Percentiles rank a stretch among this genome's conserved stretches.
Evolutionary conservation across 2,113 vertebrate genomes (phyloP).

Genomic region (Dryoscopus gambensis): DNA sequence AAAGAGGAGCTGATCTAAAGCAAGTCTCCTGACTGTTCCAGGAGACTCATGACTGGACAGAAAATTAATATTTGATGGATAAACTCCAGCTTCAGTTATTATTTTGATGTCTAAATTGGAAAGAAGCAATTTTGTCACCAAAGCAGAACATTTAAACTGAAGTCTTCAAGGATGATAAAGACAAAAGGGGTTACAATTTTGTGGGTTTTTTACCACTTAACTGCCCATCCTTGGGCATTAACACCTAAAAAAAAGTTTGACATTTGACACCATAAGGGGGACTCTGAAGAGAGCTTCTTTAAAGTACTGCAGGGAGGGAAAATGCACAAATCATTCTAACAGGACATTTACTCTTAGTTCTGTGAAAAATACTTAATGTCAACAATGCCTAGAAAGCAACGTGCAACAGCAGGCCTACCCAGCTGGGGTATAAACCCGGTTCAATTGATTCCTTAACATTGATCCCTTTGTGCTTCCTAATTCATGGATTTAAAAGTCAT

Average conservation of each 20-base stretch:
- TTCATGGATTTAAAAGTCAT: background rate
- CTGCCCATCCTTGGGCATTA: background rate
- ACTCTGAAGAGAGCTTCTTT: background rate
- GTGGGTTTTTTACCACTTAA: background rate
- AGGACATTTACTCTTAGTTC: background rate
- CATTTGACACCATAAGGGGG: background rate
- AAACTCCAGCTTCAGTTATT: background rate
- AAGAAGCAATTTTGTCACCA: background rate
- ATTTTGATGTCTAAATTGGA: background rate
- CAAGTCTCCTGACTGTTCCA: background rate
- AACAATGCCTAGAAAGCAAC: background rate
- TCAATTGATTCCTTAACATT: background rate
- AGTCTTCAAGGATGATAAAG: background rate
- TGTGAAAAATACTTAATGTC: background rate
- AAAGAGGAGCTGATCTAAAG: background rate
- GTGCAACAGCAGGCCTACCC: background rate
- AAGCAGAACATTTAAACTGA: background rate
- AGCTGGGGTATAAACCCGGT: background rate
- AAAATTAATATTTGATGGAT: background rate
- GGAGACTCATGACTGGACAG: background rate
- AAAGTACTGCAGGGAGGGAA: background rate
- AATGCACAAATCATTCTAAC: background rate
- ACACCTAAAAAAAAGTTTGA: background rate
- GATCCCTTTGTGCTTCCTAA: background rate
- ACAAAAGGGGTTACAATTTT: background rate